Evolutionary conservation across 2,888 invertebrate species (phyloP).

Genomic region (Protodeltote pygarga): DNA sequence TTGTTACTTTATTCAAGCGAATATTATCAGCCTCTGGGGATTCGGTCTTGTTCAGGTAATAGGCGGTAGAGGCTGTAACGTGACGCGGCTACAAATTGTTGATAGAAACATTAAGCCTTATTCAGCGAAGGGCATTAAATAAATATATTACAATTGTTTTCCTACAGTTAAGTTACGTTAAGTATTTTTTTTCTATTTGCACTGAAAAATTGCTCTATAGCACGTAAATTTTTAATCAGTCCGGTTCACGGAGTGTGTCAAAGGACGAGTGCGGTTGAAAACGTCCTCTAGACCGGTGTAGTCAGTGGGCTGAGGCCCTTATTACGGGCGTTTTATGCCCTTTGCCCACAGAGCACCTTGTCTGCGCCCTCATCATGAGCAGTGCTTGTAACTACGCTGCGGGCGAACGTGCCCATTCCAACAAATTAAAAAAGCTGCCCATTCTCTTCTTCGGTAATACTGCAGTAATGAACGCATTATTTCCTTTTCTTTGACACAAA

Average conservation of each 20-base stretch:
- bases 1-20: conserved; percentile 60
- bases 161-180: no score
- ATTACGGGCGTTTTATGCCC: conserved; percentile 45
- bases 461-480: conserved; percentile 59
- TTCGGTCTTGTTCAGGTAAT: conserved; percentile 59
- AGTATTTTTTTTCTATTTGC: no score
- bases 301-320: conserved; percentile 44
- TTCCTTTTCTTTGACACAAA: conserved; percentile 26
- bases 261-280: conserved; percentile 48
- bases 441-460: conserved; percentile 34
- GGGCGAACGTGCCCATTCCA: conserved; percentile 38
- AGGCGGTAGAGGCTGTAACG: conserved; percentile 49
- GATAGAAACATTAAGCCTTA: conserved; percentile 31
- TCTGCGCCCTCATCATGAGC: conserved; percentile 48
- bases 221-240: conserved; percentile 45
- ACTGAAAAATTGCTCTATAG: conserved; percentile 1
- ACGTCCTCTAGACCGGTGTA: conserved; percentile 47
- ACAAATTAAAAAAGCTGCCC: conserved; percentile 29
- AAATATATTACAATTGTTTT: conserved; percentile 18
- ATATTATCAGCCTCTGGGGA: conserved; percentile 49
- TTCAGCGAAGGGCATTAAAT: conserved; percentile 13
- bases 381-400: conserved; percentile 41
- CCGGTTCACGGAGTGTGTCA: conserved; percentile 42
- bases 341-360: conserved; percentile 42
- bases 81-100: conserved; percentile 52